Percentiles rank a stretch among this genome's conserved stretches.
These are phyloP conservation scores for Ctenosaura bakeri DNA, from an alignment of 2,797 vertebrate genomes.

Conservation along the genomic window DNA sequence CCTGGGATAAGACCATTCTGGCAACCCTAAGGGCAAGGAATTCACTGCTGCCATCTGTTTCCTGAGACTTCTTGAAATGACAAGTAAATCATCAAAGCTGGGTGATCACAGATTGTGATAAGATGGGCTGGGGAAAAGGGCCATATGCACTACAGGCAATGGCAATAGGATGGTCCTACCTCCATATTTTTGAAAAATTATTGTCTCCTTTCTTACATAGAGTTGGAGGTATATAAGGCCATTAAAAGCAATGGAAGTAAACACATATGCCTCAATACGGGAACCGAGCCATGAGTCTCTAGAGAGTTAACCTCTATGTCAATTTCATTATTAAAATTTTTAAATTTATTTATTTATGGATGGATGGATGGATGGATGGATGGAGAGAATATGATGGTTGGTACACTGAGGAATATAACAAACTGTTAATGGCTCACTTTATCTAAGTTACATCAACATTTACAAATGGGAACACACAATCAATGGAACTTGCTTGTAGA, in stretches of 20 bases:
- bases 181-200: background rate
- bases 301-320: background rate
- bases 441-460: background rate
- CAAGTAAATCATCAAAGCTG: background rate
- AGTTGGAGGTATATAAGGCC: background rate
- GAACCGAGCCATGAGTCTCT: background rate
- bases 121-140: background rate
- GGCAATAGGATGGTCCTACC: no score
- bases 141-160: background rate
- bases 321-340: background rate
- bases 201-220: background rate
- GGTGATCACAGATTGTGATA: no score
- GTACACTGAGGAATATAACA: background rate
- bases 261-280: background rate
- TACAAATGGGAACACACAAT: background rate
- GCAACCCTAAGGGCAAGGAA: no score
- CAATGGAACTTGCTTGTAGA: background rate
- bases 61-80: no score
- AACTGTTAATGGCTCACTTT: background rate
- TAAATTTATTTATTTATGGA: no score
- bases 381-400: background rate
- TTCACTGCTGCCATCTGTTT: no score
- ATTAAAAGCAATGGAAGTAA: background rate
- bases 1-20: no score
- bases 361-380: no score